These are phyloP conservation scores for Coreoperca whiteheadi DNA, from an alignment of 2,113 vertebrate genomes.

Conservation along the genomic window DNA sequence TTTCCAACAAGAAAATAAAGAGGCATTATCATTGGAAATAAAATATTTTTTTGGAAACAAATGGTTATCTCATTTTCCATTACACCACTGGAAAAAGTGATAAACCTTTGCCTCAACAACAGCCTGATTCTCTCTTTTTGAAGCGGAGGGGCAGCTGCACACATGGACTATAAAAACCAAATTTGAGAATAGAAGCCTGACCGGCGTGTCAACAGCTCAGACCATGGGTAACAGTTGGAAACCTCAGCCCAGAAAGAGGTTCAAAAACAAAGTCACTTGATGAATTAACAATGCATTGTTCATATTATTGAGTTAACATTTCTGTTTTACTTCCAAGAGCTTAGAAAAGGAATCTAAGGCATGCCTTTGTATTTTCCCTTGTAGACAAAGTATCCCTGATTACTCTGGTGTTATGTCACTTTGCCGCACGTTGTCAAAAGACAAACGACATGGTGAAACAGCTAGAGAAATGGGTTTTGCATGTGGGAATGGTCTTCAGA, in stretches of 20 bases:
- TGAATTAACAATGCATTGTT: slow-evolving; percentile 72
- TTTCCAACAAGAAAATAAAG: slow-evolving; percentile 38
- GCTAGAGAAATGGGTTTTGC: slow-evolving; percentile 65
- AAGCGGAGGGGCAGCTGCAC: slow-evolving; percentile 81
- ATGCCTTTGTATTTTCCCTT: slow-evolving; percentile 75
- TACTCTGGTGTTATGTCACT: slow-evolving; percentile 77
- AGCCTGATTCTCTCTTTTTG: slow-evolving; percentile 77
- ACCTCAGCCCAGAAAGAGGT: slow-evolving; percentile 57
- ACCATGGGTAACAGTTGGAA: slow-evolving; percentile 77
- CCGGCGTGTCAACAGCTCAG: slow-evolving; percentile 73
- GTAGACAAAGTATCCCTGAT: slow-evolving; percentile 82
- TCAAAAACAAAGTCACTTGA: slow-evolving; percentile 68
- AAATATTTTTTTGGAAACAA: slow-evolving; percentile 48
- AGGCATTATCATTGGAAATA: slow-evolving; percentile 24
- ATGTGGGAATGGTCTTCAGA: slow-evolving; percentile 72
- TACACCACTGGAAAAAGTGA: slow-evolving; percentile 70
- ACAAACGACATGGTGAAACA: slow-evolving; percentile 69
- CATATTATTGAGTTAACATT: slow-evolving; percentile 75
- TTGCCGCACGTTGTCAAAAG: slow-evolving; percentile 67
- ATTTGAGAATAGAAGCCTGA: slow-evolving; percentile 79
- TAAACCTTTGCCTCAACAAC: slow-evolving; percentile 72
- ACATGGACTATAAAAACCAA: slow-evolving; percentile 82
- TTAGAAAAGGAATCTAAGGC: slow-evolving; percentile 75
- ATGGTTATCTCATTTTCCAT: slow-evolving; percentile 64
- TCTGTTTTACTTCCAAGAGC: slow-evolving; percentile 77